These are phyloP conservation scores for Chromis chromis DNA, from an alignment of 2,797 vertebrate genomes.

Conservation along the genomic window DNA sequence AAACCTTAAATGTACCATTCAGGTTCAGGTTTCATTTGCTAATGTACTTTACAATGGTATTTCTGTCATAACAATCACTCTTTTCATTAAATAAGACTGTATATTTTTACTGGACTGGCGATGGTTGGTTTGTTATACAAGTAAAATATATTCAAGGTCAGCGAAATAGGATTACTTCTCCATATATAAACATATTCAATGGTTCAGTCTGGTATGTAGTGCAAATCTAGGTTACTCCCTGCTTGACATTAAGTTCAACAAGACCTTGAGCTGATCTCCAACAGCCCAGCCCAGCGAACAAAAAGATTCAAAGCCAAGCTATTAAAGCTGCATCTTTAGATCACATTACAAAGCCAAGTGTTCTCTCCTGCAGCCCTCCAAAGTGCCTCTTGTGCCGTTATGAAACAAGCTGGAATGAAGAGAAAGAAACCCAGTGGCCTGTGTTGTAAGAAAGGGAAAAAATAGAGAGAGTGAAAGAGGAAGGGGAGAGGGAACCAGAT, in stretches of 20 bases:
- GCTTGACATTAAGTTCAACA: conserved; percentile 43
- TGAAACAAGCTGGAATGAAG: conserved; percentile 79
- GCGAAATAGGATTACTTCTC: conserved; percentile 35
- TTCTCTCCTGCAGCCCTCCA: conserved; percentile 75
- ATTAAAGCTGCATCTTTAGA: conserved; percentile 77
- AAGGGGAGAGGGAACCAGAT: conserved; percentile 61
- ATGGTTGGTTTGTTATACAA: background rate
- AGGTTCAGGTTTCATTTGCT: background rate
- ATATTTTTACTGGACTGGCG: background rate
- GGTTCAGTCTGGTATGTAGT: conserved; percentile 18
- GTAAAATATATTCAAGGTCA: background rate
- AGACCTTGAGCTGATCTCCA: conserved; percentile 45
- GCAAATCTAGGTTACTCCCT: conserved; percentile 46
- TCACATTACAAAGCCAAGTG: conserved; percentile 71
- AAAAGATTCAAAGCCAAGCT: conserved; percentile 64
- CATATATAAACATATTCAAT: conserved; percentile 19
- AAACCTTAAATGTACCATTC: too few relatives aligned
- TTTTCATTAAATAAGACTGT: background rate
- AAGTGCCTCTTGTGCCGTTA: conserved; percentile 79
- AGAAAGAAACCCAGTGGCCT: conserved; percentile 77
- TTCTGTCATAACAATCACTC: background rate
- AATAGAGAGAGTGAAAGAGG: conserved; percentile 3
- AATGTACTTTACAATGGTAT: background rate
- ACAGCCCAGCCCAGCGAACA: conserved; percentile 42
- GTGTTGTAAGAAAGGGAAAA: conserved; percentile 58